Percentiles rank a stretch among this genome's conserved stretches.
Conservation (phyloP, 35 echinoderm and acorn worm genomes). For the Chiridota heheva region DNA sequence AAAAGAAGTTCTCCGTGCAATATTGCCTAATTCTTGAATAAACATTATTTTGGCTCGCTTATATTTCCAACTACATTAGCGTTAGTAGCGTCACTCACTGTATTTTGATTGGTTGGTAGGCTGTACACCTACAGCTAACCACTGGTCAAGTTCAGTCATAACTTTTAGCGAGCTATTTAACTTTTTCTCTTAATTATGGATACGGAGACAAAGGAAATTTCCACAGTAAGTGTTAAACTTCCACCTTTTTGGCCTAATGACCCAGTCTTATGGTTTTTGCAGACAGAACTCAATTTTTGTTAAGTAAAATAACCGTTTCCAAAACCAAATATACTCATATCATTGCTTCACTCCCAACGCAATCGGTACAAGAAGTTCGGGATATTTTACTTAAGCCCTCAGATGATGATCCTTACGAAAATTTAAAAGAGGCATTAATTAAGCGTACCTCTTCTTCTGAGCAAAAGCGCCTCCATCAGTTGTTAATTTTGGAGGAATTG, state of each 20-base stretch:
- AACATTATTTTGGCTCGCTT: too few relatives aligned
- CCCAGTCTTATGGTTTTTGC: constrained; percentile 34
- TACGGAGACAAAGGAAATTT: background rate
- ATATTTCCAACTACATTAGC: too few relatives aligned
- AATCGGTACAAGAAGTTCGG: constrained; percentile 29
- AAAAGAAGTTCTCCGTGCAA: background rate
- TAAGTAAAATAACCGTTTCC: constrained; percentile 18
- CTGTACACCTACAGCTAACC: too few relatives aligned
- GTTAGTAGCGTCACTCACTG: too few relatives aligned
- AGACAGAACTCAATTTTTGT: constrained; percentile 30
- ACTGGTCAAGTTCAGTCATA: too few relatives aligned
- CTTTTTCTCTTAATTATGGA: too few relatives aligned
- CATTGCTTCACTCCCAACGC: constrained; percentile 30
- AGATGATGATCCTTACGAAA: background rate
- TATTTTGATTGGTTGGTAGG: too few relatives aligned
- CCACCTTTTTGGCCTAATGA: constrained; percentile 48
- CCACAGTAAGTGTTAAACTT: constrained; percentile 28
- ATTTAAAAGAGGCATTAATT: too few relatives aligned
- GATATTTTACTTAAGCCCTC: constrained; percentile 32
- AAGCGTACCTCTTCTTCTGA: constrained; percentile 16
- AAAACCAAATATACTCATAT: constrained; percentile 27
- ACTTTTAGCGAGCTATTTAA: too few relatives aligned
- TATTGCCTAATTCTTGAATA: background rate
- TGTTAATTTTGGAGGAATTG: background rate
- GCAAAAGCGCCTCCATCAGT: too few relatives aligned